Percentiles rank a stretch among this genome's conserved stretches.
These are phyloP conservation scores for Parnassius mnemosyne DNA, from an alignment of 2,888 invertebrate genomes.

Conservation along the genomic window DNA sequence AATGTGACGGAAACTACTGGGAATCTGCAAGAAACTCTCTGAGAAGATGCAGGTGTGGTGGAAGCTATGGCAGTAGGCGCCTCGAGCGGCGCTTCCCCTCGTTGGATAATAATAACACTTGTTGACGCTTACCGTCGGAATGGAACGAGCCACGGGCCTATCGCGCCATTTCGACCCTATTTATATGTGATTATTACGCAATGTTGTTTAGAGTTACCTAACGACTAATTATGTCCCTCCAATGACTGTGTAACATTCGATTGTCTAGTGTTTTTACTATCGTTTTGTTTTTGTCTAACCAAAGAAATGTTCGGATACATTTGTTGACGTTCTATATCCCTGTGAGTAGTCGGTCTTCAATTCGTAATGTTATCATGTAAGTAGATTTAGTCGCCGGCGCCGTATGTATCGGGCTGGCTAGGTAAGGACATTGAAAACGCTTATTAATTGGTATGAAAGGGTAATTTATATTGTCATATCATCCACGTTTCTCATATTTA, in stretches of 20 bases:
- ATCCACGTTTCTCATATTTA: constrained; percentile 80
- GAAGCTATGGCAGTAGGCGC: constrained; percentile 86
- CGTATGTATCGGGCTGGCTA: constrained; percentile 69
- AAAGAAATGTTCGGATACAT: constrained; percentile 68
- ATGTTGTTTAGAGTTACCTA: constrained; percentile 78
- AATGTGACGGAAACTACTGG: constrained; percentile 96
- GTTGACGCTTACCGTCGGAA: constrained; percentile 78
- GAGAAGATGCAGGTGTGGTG: constrained; percentile 94
- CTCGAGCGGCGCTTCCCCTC: constrained; percentile 14
- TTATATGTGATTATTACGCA: constrained; percentile 74
- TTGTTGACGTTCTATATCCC: constrained; percentile 68
- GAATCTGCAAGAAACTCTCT: constrained; percentile 93
- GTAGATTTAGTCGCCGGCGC: constrained; percentile 71
- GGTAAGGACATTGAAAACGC: constrained; percentile 81
- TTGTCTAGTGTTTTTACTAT: constrained; percentile 73
- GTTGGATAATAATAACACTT: constrained; percentile 45
- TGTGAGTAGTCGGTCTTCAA: constrained; percentile 76
- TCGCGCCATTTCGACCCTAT: constrained; percentile 73
- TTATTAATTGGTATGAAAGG: constrained; percentile 82
- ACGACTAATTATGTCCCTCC: constrained; percentile 78
- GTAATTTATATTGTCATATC: constrained; percentile 82
- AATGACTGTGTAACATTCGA: constrained; percentile 74
- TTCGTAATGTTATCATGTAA: constrained; percentile 74
- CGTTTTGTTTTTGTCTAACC: constrained; percentile 75
- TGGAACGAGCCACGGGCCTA: constrained; percentile 52